Conservation (phyloP, 2,797 vertebrate genomes). For the Anguilla obscura region DNA sequence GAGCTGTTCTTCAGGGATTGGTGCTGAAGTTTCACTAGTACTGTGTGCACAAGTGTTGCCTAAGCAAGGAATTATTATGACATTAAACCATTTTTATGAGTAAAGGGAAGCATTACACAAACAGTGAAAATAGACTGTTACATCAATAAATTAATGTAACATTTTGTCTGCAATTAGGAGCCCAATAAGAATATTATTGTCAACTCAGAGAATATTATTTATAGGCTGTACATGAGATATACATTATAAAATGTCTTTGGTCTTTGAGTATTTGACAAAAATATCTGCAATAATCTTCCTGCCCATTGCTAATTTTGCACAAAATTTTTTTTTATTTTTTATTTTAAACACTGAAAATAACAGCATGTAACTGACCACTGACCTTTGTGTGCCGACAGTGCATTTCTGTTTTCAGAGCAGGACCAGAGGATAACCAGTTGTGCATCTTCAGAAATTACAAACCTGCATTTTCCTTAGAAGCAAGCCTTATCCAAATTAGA, state of each 20-base stretch:
- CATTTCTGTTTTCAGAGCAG: not conserved
- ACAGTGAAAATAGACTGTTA: conserved; percentile 6
- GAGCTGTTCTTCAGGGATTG: not conserved
- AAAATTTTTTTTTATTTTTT: not conserved
- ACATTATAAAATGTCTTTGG: not conserved
- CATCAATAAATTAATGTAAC: not conserved
- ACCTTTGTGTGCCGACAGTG: not conserved
- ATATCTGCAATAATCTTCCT: not conserved
- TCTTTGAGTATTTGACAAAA: not conserved
- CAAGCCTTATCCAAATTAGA: not conserved
- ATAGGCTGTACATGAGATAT: not conserved
- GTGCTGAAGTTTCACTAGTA: not conserved
- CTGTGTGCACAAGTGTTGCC: conserved; percentile 2
- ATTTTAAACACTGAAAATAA: not conserved
- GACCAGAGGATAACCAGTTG: not conserved
- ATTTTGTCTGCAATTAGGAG: not conserved
- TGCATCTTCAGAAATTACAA: not conserved
- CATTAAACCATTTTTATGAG: conserved; percentile 12
- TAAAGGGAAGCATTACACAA: not conserved
- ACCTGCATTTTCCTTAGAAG: not conserved
- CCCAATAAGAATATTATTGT: not conserved
- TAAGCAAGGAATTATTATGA: conserved; percentile 6
- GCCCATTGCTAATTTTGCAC: not conserved
- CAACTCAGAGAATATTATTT: not conserved
- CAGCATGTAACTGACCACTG: not conserved